Evolutionary conservation across 2,797 vertebrate species (phyloP), one percentile per base, ranked within the genome.

Genomic region (Glossophaga mutica): DNA sequence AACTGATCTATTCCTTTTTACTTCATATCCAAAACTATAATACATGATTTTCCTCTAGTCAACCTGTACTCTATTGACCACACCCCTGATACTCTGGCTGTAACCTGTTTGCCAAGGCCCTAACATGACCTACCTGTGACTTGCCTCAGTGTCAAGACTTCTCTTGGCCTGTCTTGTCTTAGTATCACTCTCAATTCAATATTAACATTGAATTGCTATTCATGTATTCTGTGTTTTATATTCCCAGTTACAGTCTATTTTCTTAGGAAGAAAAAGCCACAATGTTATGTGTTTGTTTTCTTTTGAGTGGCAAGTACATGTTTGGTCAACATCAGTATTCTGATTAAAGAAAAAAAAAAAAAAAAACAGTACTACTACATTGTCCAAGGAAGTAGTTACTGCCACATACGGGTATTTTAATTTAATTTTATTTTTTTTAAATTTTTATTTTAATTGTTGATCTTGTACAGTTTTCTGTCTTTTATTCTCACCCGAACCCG

Each of bases 321-420:
- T 76, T 91, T 24, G 57, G 10, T 87, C 24, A 94, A 83, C 15
- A 92, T 88, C 26, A 34, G 73, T 97, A 91, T 95, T 82, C 77
- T 93, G 50, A 62, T 65, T 78, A 81, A 18, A 59, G 22, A 76
- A 50, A 86, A 65, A 86, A 24, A 86, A 34, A 76, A 50, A 86
- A 65, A 86, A 24, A 86, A 34, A 4, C 34, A 71, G 14, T 84
- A 2, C 18, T 70, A 71, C 9, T 34, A 1, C 22, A 87, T 12
- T 76, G 22, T 62, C 11, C 9, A 84, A 29, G 22, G 6, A 83
- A 73, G 48, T 87, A 87, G 39, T 78, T 29, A 62, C 52, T 93
- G 62, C 9, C 7, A 50, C 1, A 15, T 50, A 11, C 88, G 26
- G 22, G 3, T 92, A 81, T 81, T 70, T 39, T 70, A 85, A 81